Evolutionary conservation across 2,888 invertebrate species (phyloP).

Genomic region (Leucania comma): DNA sequence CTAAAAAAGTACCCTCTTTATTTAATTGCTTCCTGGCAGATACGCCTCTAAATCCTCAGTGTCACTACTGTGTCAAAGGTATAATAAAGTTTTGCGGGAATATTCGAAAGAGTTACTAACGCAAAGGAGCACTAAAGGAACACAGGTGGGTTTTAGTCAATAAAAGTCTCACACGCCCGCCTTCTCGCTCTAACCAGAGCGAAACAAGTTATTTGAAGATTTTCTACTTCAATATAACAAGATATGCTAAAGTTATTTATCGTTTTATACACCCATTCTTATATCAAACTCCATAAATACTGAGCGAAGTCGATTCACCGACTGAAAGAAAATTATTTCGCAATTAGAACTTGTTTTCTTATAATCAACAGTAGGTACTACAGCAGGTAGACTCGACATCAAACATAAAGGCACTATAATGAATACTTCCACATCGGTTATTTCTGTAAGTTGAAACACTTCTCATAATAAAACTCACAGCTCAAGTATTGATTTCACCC

Average conservation of each 20-base stretch:
- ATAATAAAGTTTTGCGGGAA: not conserved
- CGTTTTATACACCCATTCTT: not conserved
- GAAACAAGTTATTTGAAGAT: too few relatives aligned
- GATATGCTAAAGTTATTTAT: not conserved
- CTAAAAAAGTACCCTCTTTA: too few relatives aligned
- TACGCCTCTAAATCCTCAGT: not conserved
- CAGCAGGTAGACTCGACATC: conserved; percentile 14
- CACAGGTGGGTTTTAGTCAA: too few relatives aligned
- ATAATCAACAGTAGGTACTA: conserved; percentile 10
- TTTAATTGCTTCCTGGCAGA: not conserved
- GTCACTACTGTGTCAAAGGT: not conserved
- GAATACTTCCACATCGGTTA: conserved; percentile 10
- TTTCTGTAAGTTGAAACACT: conserved; percentile 17
- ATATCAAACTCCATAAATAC: not conserved
- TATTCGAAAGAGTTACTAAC: too few relatives aligned
- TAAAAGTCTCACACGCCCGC: too few relatives aligned
- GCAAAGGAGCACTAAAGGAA: too few relatives aligned
- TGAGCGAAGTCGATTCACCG: not conserved
- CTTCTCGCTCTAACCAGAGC: too few relatives aligned
- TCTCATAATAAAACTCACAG: conserved; percentile 56
- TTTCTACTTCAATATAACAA: too few relatives aligned
- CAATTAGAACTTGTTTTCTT: conserved; percentile 32
- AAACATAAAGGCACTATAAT: conserved; percentile 7
- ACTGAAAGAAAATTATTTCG: conserved; percentile 23
- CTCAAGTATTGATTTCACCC: conserved; percentile 71